A percentile compares a stretch with the other conserved stretches of the same genome.
These are phyloP conservation scores for Cryptus armator DNA, from an alignment of 2,888 invertebrate species.

Conservation along the genomic window DNA sequence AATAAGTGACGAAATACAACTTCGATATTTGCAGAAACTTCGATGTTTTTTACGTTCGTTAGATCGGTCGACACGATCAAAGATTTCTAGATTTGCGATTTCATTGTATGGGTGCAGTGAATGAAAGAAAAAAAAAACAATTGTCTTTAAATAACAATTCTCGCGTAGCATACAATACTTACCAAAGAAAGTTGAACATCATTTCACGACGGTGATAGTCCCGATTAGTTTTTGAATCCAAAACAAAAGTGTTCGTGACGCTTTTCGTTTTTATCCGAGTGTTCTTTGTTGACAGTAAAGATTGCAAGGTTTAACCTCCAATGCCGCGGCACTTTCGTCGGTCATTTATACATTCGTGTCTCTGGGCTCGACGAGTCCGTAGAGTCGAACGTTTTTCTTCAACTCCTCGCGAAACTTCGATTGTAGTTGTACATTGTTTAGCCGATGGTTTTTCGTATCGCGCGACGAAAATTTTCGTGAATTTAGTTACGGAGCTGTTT, in stretches of 20 bases:
- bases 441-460: not conserved
- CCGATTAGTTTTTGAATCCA: no score
- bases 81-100: no score
- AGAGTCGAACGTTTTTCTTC: not conserved
- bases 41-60: not conserved
- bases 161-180: no score
- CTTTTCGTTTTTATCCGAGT: not conserved
- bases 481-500: not conserved
- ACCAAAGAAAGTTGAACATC: not conserved
- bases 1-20: not conserved
- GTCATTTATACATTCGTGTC: not conserved
- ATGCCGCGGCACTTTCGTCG: not conserved
- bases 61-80: no score
- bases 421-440: not conserved
- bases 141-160: no score
- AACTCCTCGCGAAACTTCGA: not conserved
- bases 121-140: no score
- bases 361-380: not conserved
- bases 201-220: not conserved
- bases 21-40: not conserved
- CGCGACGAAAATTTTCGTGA: not conserved
- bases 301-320: constrained; percentile 1
- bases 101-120: no score
- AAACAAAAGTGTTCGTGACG: not conserved
- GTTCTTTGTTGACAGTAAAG: constrained; percentile 9